Evolutionary conservation across 2,797 vertebrate genomes (phyloP).

Genomic region (Cirrhinus molitorella): DNA sequence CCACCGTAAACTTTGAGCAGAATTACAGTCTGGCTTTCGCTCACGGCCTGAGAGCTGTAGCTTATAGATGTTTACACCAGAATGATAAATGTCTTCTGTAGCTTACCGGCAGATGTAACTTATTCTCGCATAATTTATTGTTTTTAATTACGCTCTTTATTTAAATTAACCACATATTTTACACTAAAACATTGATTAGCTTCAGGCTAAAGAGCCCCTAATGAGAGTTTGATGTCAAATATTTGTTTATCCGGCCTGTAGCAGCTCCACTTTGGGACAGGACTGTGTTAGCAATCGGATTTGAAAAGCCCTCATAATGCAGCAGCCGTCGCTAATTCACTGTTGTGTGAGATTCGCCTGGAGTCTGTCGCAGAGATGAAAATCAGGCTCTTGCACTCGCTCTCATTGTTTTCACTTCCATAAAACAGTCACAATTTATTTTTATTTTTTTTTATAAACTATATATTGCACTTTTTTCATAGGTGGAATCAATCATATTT

Average conservation of each 20-base stretch:
- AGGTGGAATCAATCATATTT: not conserved
- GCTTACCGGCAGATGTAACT: not conserved
- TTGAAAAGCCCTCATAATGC: conserved; percentile 16
- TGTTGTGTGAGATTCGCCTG: conserved; percentile 23
- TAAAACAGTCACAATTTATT: not conserved
- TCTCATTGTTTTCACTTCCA: not conserved
- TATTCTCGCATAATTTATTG: not conserved
- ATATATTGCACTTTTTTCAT: not conserved
- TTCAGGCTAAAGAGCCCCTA: conserved; percentile 58
- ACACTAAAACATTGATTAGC: not conserved
- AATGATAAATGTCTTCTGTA: conserved; percentile 2
- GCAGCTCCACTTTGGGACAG: conserved; percentile 5
- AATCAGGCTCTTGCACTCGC: not conserved
- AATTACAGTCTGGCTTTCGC: conserved; percentile 12
- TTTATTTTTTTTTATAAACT: not conserved
- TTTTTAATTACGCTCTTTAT: conserved; percentile 12
- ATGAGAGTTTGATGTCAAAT: conserved; percentile 76
- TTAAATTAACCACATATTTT: conserved; percentile 2
- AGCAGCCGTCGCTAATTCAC: conserved; percentile 20
- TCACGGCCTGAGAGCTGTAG: conserved; percentile 14
- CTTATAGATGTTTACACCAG: not conserved
- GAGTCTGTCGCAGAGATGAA: conserved; percentile 13
- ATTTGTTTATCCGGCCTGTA: conserved; percentile 62
- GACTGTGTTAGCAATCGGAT: conserved; percentile 8
- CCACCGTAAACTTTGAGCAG: conserved; percentile 20